Evolutionary conservation across 2,113 vertebrate genomes (phyloP).

Genomic region (Lipotes vexillifer): DNA sequence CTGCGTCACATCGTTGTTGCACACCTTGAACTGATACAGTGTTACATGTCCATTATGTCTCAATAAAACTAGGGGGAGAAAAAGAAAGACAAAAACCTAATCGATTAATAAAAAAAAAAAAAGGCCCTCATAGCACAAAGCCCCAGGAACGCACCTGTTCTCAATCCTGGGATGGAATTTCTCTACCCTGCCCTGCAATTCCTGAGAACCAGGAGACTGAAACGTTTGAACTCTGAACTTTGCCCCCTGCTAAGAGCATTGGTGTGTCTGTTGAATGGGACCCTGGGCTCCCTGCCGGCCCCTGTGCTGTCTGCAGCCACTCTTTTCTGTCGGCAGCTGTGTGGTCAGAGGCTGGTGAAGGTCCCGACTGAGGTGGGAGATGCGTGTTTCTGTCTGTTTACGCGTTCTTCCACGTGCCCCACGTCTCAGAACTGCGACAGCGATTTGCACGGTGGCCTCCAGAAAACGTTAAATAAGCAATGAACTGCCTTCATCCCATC

Average conservation of each 20-base stretch:
- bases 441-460: neutral
- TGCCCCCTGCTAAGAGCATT: neutral
- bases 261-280: neutral
- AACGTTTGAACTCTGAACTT: neutral
- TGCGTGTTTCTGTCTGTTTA: neutral
- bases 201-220: neutral
- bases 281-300: neutral
- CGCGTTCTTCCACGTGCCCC: neutral
- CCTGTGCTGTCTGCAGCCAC: neutral
- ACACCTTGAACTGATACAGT: neutral
- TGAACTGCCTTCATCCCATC: neutral
- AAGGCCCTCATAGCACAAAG: neutral
- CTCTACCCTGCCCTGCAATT: neutral
- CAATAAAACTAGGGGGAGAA: neutral
- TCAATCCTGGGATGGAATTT: neutral
- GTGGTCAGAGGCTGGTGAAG: neutral
- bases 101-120: neutral
- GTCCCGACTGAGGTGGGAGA: neutral
- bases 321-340: neutral
- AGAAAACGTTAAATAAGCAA: neutral
- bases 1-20: neutral
- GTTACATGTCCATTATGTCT: neutral
- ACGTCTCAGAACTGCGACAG: neutral
- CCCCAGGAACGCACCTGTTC: neutral
- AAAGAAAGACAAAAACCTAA: neutral